Conservation (phyloP, 2,888 invertebrate species). For the Xestia c-nigrum region DNA sequence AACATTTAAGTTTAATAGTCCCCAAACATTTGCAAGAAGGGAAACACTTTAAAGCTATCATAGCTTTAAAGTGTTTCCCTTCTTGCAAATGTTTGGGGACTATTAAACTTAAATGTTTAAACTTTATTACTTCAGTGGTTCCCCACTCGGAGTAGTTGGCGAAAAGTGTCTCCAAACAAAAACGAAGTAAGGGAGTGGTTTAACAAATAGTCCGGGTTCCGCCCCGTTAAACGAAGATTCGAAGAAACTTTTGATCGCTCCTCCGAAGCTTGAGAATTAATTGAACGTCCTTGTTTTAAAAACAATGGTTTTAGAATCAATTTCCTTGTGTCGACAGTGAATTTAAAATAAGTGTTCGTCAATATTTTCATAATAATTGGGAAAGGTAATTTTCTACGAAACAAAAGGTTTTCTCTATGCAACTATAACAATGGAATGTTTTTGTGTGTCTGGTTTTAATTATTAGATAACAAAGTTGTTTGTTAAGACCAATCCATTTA, state of each 20-base stretch:
- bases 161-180: conserved; percentile 39
- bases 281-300: conserved; percentile 24
- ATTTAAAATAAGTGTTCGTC: neutral
- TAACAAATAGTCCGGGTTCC: conserved; percentile 49
- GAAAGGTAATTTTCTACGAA: neutral
- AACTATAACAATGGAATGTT: conserved; percentile 8
- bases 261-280: conserved; percentile 37
- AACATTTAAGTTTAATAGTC: conserved; percentile 21
- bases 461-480: neutral
- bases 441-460: neutral
- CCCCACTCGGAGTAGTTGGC: conserved; percentile 17
- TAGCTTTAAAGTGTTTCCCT: conserved; percentile 7
- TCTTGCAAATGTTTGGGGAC: conserved; percentile 14
- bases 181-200: conserved; percentile 26
- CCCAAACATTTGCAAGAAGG: conserved; percentile 16
- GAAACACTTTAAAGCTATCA: too few relatives aligned
- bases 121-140: conserved; percentile 39
- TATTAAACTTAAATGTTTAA: conserved; percentile 28
- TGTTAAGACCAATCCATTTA: neutral
- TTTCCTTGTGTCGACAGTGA: neutral
- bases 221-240: conserved; percentile 31
- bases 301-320: conserved; percentile 5
- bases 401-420: conserved; percentile 11
- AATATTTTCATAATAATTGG: conserved; percentile 28
- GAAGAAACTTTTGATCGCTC: conserved; percentile 43